phyloP scores from a whole-genome alignment of 2,888 invertebrate species.

The Caenorhabditis panamensis region DNA sequence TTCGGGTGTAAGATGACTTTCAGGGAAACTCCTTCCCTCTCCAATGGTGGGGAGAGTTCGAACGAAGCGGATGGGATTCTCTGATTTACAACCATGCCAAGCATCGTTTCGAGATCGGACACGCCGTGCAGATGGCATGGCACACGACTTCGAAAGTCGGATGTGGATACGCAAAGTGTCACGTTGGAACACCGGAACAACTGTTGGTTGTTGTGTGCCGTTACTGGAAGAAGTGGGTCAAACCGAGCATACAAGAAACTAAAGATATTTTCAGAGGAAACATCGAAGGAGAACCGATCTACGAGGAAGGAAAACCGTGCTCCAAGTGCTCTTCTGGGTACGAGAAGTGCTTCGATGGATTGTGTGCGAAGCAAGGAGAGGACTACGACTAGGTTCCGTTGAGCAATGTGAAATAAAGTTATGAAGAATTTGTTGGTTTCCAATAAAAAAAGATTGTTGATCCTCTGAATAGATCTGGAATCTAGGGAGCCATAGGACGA shows the following conservation, averaged over 20 bases:
- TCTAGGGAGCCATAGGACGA: too few species aligned
- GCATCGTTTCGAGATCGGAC: constrained; percentile 43
- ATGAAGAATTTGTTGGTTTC: not conserved
- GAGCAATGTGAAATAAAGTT: constrained; percentile 4
- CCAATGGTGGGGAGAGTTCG: constrained; percentile 49
- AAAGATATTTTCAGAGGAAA: constrained; percentile 46
- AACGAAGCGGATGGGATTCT: constrained; percentile 43
- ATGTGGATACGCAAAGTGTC: constrained; percentile 45
- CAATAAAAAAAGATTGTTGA: too few species aligned
- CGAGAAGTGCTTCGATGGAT: constrained; percentile 24
- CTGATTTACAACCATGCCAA: constrained; percentile 32
- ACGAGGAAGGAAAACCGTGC: constrained; percentile 41
- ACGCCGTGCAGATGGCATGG: constrained; percentile 57
- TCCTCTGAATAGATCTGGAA: too few species aligned
- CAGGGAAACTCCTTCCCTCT: constrained; percentile 32
- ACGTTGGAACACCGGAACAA: constrained; percentile 26
- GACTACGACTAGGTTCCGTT: constrained; percentile 11
- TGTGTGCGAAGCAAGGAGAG: constrained; percentile 37
- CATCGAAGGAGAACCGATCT: constrained; percentile 40
- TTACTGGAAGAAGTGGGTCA: constrained; percentile 35
- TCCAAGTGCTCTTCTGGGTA: constrained; percentile 44
- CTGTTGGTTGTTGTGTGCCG: constrained; percentile 47
- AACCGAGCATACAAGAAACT: not conserved
- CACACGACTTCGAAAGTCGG: constrained; percentile 43
- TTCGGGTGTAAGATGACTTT: not conserved